Conservation (phyloP, 1,140 invertebrate genomes). For the Trichomalopsis sarcophagae region DNA sequence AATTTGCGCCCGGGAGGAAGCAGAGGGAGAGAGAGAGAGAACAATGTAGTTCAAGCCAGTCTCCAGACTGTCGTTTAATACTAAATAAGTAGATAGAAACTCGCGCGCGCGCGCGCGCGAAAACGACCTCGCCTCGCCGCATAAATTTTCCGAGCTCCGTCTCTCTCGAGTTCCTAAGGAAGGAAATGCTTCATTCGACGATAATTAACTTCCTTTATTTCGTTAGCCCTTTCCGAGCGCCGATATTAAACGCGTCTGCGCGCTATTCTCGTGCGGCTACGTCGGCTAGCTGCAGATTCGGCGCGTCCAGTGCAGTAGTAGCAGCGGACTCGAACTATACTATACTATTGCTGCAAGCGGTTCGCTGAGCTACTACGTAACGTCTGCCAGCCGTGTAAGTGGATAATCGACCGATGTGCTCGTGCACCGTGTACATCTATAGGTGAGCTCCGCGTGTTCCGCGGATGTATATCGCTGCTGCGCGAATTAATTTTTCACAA, state of each 20-base stretch:
- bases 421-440: conserved; percentile 14
- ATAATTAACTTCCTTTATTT: neutral
- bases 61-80: neutral
- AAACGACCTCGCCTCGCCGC: too few relatives aligned
- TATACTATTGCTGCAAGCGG: neutral
- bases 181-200: neutral
- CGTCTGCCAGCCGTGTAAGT: conserved; percentile 47
- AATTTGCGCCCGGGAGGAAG: neutral
- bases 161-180: neutral
- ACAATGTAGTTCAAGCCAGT: neutral
- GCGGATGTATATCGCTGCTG: too few relatives aligned
- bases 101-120: too few relatives aligned
- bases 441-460: too few relatives aligned
- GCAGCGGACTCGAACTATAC: neutral
- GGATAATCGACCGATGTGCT: conserved; percentile 52
- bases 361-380: conserved; percentile 1
- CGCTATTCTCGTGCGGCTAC: neutral
- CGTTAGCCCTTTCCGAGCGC: neutral
- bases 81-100: neutral
- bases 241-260: neutral
- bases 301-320: neutral
- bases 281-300: neutral
- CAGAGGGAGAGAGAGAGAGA: neutral
- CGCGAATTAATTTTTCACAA: too few relatives aligned
- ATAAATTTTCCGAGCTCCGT: neutral